phyloP scores from a whole-genome alignment of 1,140 invertebrate genomes.

The Ylistrum balloti region DNA sequence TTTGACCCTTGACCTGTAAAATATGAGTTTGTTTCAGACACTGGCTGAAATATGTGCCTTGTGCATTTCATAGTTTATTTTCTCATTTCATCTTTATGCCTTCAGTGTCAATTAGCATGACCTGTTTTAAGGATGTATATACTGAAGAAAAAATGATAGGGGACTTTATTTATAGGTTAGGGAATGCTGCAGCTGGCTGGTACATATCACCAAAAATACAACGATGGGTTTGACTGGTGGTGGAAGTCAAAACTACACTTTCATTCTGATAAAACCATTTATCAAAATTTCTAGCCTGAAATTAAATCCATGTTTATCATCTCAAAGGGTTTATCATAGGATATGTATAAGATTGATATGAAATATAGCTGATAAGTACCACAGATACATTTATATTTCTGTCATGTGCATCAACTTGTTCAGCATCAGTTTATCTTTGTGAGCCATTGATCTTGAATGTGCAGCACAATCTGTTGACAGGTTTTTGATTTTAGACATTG shows the following conservation, averaged over 20 bases:
- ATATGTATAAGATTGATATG: neutral
- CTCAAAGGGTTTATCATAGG: neutral
- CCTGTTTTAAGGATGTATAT: neutral
- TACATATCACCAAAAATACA: neutral
- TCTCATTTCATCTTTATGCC: neutral
- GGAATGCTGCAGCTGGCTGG: neutral
- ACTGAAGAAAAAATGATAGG: neutral
- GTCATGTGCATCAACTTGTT: neutral
- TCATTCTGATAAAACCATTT: neutral
- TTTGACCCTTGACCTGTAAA: neutral
- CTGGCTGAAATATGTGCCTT: constrained; percentile 5
- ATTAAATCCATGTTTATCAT: constrained; percentile 17
- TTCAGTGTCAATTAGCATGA: neutral
- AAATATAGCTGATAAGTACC: neutral
- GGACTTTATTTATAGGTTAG: neutral
- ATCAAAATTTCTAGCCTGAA: neutral
- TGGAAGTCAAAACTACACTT: neutral
- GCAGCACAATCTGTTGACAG: neutral
- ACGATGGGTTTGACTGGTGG: neutral
- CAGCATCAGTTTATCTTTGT: neutral
- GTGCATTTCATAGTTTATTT: neutral
- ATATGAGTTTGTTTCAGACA: neutral
- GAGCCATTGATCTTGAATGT: neutral
- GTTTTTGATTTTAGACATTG: neutral
- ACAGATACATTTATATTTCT: constrained; percentile 11